These are phyloP conservation scores for Eupithecia dodoneata DNA, from an alignment of 2,888 invertebrate species.

Conservation along the genomic window DNA sequence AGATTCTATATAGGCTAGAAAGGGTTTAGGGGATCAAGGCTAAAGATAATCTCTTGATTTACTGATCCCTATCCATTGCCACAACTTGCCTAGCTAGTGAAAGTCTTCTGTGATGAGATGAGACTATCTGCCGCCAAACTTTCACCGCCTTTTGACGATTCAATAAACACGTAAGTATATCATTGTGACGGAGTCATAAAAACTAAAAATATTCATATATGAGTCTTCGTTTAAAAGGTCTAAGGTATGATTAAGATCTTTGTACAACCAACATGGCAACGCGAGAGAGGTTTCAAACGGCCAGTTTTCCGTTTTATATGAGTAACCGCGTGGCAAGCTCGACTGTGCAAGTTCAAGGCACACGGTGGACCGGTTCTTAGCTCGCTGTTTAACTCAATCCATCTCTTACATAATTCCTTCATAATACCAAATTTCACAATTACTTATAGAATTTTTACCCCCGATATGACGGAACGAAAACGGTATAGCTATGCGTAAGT, in stretches of 20 bases:
- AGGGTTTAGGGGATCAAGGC: neutral
- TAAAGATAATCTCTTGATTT: neutral
- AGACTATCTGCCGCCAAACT: neutral
- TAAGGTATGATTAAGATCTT: neutral
- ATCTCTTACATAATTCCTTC: neutral
- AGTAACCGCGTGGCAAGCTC: neutral
- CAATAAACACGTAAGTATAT: neutral
- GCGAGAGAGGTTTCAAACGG: neutral
- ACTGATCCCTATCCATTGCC: neutral
- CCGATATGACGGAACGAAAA: neutral
- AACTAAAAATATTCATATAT: neutral
- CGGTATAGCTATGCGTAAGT: neutral
- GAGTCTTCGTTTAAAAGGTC: neutral
- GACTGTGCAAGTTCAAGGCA: neutral
- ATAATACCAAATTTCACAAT: neutral
- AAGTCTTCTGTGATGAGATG: neutral
- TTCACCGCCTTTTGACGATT: neutral
- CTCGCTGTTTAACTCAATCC: neutral
- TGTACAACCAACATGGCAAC: neutral
- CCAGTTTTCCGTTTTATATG: neutral
- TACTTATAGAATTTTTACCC: neutral
- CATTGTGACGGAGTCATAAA: neutral
- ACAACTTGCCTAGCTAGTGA: neutral
- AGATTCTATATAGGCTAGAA: too few relatives aligned
- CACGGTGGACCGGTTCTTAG: constrained; percentile 1